Evolutionary conservation across 2,888 invertebrate genomes (phyloP).

Genomic region (Pardosa pseudoannulata): DNA sequence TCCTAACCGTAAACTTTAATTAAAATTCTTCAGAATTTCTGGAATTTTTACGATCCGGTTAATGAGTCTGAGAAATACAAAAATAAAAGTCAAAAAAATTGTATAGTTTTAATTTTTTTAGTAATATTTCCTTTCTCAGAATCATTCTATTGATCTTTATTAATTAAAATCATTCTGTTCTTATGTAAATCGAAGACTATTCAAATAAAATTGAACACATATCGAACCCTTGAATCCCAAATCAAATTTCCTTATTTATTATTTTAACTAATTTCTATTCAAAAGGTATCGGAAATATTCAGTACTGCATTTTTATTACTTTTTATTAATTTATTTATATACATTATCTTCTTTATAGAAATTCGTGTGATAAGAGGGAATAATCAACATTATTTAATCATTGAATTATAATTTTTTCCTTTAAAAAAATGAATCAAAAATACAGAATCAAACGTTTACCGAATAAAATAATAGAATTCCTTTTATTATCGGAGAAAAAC

Average conservation of each 20-base stretch:
- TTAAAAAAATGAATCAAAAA: background rate
- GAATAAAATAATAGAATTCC: background rate
- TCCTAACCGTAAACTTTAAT: too few relatives aligned
- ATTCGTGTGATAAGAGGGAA: background rate
- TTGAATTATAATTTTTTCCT: background rate
- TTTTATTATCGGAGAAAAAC: background rate
- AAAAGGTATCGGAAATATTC: background rate
- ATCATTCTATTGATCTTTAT: too few relatives aligned
- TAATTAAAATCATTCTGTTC: background rate
- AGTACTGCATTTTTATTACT: background rate
- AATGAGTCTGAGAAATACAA: too few relatives aligned
- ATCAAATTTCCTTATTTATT: background rate
- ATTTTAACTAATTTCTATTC: background rate
- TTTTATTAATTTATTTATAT: background rate
- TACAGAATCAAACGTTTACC: background rate
- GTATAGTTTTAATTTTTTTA: too few relatives aligned
- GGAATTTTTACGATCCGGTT: too few relatives aligned
- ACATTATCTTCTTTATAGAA: background rate
- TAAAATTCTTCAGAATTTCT: too few relatives aligned
- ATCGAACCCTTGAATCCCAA: background rate
- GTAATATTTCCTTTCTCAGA: too few relatives aligned
- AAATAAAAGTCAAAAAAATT: too few relatives aligned
- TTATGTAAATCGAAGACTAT: background rate
- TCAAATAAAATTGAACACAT: background rate
- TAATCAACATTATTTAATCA: slow-evolving; percentile 6